A percentile compares a stretch with the other conserved stretches of the same genome.
Evolutionary conservation across 1,140 invertebrate species (phyloP).

Genomic region (Zaprionus davidi): DNA sequence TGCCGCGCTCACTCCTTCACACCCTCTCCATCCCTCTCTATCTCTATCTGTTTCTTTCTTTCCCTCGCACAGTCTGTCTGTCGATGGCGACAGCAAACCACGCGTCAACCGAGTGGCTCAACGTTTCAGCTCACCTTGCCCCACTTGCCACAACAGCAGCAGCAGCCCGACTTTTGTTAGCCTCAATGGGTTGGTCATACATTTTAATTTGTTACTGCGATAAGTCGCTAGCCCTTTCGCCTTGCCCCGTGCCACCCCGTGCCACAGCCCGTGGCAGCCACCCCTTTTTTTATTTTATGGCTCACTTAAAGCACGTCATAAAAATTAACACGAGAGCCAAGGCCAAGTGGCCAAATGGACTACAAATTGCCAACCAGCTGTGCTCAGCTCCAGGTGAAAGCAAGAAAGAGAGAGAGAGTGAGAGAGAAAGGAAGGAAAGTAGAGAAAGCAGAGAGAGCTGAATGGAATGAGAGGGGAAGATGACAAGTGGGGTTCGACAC

Average conservation of each 20-base stretch:
- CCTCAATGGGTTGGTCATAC: constrained; percentile 45
- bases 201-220: constrained; percentile 78
- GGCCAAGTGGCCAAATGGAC: constrained; percentile 36
- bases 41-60: neutral
- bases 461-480: neutral
- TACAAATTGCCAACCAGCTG: constrained; percentile 30
- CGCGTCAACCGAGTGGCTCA: constrained; percentile 28
- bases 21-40: neutral
- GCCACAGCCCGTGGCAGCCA: neutral
- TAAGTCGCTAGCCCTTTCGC: constrained; percentile 35
- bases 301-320: constrained; percentile 77
- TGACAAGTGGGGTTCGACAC: neutral
- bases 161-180: constrained; percentile 23
- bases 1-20: neutral
- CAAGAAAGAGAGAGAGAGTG: neutral
- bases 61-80: neutral
- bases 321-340: constrained; percentile 70
- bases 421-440: neutral
- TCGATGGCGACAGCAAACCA: constrained; percentile 15
- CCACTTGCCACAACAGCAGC: constrained; percentile 35
- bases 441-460: too few species aligned
- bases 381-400: constrained; percentile 7
- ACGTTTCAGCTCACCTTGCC: constrained; percentile 57
- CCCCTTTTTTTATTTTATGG: constrained; percentile 60
- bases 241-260: neutral